Base-by-base conservation (phyloP, 2,113 vertebrate species). In the Apus apus region DNA sequence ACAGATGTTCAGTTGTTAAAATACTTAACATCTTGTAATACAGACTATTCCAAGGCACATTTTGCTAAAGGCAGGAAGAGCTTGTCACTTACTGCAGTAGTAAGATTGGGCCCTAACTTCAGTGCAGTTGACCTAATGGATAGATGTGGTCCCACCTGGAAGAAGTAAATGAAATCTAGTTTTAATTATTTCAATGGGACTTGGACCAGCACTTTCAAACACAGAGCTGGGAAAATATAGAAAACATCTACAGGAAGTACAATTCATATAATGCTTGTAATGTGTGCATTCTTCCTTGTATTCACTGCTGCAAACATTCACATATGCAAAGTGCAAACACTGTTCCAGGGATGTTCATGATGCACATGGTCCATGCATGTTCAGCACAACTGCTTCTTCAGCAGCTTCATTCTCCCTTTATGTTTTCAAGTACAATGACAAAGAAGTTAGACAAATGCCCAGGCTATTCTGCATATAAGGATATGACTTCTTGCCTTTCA, bases 1-100 rank as follows among this genome's bases (percentile, higher is more conserved):
- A 38, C 65, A 95, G 89, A 95, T 57, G 62, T 82, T 54, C 46
- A 40, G 46, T 79, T 87, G 86, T 54, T 89, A 93, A 86, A 95
- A 64, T 23, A 94, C 48, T 91, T 83, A 91, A 82, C 53, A 64
- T 71, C 26, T 81, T 60, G 25, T 45, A 73, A 86, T 11, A 73
- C 7, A 54, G 26, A 43, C 2, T 1, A 26, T n/a, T 34, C 30
- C 71, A 67, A 90, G n/a, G 32, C 45, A 15, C 5, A 40, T 64
- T 76, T 75, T 91, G 43, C 36, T 84, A 19, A 72, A 85, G 67
- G 32, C 85, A 74, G 64, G 34, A 56, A 46, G 54, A 38, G 34
- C 74, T 92, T 90, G 40, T 70, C 76, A 53, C 51, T 73, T 56
- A 66, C 15, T 48, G 56, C 61, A 71, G 66, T 27, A 74, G 58